Percentiles rank a stretch among this genome's conserved stretches.
These are phyloP conservation scores for Brassicogethes aeneus DNA, from an alignment of 2,888 invertebrate genomes.

Conservation along the genomic window DNA sequence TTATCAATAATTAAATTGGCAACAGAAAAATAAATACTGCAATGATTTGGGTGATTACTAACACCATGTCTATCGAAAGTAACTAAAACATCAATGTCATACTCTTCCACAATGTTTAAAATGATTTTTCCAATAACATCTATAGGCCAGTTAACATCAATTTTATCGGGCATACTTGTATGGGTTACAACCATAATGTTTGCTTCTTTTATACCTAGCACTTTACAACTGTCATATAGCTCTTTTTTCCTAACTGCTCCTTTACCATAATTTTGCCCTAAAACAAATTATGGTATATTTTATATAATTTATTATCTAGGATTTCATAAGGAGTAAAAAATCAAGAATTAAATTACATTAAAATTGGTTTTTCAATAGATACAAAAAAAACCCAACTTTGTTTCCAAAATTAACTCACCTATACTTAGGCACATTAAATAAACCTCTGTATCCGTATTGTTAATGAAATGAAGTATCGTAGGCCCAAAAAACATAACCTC, in stretches of 20 bases:
- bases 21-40: slow-evolving; percentile 72
- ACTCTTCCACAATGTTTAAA: slow-evolving; percentile 57
- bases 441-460: slow-evolving; percentile 56
- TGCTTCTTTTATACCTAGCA: slow-evolving; percentile 68
- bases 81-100: slow-evolving; percentile 74
- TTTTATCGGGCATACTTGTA: slow-evolving; percentile 68
- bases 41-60: slow-evolving; percentile 88
- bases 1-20: slow-evolving; percentile 70
- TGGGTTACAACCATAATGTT: slow-evolving; percentile 67
- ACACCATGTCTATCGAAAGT: slow-evolving; percentile 94
- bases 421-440: slow-evolving; percentile 78
- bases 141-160: slow-evolving; percentile 66
- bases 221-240: slow-evolving; percentile 69
- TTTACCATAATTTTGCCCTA: slow-evolving; percentile 40
- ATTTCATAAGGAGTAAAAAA: slow-evolving; percentile 7
- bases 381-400: too few species aligned
- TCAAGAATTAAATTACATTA: too few species aligned
- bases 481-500: slow-evolving; percentile 99
- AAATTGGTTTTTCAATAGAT: too few species aligned
- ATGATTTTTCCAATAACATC: slow-evolving; percentile 55
- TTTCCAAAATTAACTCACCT: slow-evolving; percentile 46
- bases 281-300: not conserved
- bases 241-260: slow-evolving; percentile 60
- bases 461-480: slow-evolving; percentile 59
- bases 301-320: too few species aligned